Evolutionary conservation across 2,797 vertebrate genomes (phyloP), one percentile per base, ranked within the genome.

Genomic region (Triplophysa bombifrons): DNA sequence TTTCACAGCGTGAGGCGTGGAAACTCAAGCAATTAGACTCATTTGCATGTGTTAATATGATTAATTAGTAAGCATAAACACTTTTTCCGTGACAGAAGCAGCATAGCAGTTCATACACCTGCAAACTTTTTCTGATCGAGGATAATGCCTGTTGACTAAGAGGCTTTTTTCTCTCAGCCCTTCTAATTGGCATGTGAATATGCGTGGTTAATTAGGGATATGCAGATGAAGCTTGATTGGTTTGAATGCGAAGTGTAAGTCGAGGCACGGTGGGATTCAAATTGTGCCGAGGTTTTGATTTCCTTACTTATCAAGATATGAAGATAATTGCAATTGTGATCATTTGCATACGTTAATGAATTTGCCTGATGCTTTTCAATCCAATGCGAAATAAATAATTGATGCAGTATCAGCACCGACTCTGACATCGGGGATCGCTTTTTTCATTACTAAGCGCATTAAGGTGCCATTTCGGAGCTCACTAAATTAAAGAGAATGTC

Each of bases 31-130:
- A 93, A 93, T 93, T 94, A 92, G 90, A 90, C 91, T 93, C 91
- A 93, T 94, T 92, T 93, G 91, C 92, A 94, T 93, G 93, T 94
- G 93, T 93, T 94, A 94, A 94, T 94, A 91, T 92, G 91, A 93
- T 94, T 94, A 92, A 94, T 94, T 94, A 94, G 91, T 87, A 83
- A 91, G 90, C 92, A 92, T 93, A 93, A 94, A 94, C 93, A 93
- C 93, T 92, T 93, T 85, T 91, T 89, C 88, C 89, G 89, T 89
- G 92, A 92, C 91, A 91, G 90, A 78, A 90, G 88, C 91, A 84
- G 86, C 91, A 91, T 88, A 88, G 90, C 86, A 90, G 92, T 91
- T 88, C 84, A 83, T 91, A 92, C 93, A 94, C 93, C 92, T 94
- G 92, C 91, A 92, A 88, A 90, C 84, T 90, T 92, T 89, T 89